Percentiles rank a stretch among this genome's conserved stretches.
phyloP scores from a whole-genome alignment of 2,113 vertebrate species.

The Saccopteryx leptura region DNA sequence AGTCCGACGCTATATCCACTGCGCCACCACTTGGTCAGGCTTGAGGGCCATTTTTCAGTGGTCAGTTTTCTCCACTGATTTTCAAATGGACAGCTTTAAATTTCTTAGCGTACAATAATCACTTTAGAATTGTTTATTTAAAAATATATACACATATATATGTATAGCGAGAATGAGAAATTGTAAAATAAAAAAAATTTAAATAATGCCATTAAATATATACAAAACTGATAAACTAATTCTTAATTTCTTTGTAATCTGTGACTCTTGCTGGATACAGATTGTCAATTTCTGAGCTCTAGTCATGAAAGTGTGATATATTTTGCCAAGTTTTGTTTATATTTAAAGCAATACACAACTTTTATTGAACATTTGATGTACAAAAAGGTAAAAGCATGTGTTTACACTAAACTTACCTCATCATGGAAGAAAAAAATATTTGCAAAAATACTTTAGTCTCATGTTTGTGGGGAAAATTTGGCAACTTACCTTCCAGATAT shows the following conservation, averaged over 20 bases:
- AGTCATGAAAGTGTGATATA: not conserved
- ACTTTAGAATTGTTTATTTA: constrained; percentile 75
- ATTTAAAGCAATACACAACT: constrained; percentile 17
- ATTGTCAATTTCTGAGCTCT: not conserved
- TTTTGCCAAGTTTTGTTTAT: not conserved
- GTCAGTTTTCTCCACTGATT: constrained; percentile 51
- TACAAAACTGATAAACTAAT: constrained; percentile 61
- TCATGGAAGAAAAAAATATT: not conserved
- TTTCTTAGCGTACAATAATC: constrained; percentile 70
- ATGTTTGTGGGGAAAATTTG: not conserved
- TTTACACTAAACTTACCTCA: not conserved
- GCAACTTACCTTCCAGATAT: constrained; percentile 96
- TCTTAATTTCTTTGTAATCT: constrained; percentile 28
- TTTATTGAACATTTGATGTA: constrained; percentile 36
- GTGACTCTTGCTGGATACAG: not conserved
- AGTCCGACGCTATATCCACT: too few species aligned
- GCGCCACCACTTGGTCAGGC: too few species aligned
- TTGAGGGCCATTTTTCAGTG: not conserved
- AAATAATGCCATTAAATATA: constrained; percentile 45
- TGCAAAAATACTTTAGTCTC: not conserved
- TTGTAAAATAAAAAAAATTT: constrained; percentile 66
- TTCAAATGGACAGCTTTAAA: constrained; percentile 59
- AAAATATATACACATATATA: not conserved
- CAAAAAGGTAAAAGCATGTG: not conserved
- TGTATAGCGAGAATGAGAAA: not conserved